Base-by-base conservation (phyloP, 1,140 invertebrate genomes). In the Bilobella aurantiaca region DNA sequence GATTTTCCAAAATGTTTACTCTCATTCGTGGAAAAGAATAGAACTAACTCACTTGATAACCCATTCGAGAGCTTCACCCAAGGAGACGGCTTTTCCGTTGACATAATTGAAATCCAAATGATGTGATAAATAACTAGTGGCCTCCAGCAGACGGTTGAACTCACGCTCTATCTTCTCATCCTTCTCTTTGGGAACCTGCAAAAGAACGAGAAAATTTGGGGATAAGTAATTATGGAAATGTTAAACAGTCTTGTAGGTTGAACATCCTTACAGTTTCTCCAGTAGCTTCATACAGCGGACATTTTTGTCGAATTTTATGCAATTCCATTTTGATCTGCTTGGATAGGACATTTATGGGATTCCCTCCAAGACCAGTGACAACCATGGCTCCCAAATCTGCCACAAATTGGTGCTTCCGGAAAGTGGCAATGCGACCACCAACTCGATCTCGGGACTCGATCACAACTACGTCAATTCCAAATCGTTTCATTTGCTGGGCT, bases 131-230 rank as follows among this genome's bases (percentile, higher is more conserved):
- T 96, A 98, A 65, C 93, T 94, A 1, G 95, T 97, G 2, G 95
- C 93, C 79, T 98, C 95, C 21, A 98, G 78, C 30, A 98, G 80
- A 68, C 93, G 83, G 78, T 99, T 99, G 75, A 98, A 98, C 79
- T 98, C 96, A 69, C 91, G 81, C 79, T 98, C 96, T 67, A 92
- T 93, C 87, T 97, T 94, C 81, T 97, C 93, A 82, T 97, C 94
- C 77, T 96, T 96, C 76, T 97, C 92, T 80, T 96, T 96, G 42
- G 91, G 87, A 57, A 96, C 85, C 79, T 82, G n/a, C n/a, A n/a
- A n/a, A n/a, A n/a, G n/a, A n/a, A n/a, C n/a, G n/a, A n/a, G n/a
- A n/a, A n/a, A n/a, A n/a, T n/a, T n/a, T n/a, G n/a, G n/a, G n/a
- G n/a, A n/a, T n/a, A n/a, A 46, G n/a, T 31, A 49, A 37, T 18